A percentile compares a stretch with the other conserved stretches of the same genome.
Conservation (phyloP, 1,140 invertebrate genomes). For the Drosophila tristis region DNA sequence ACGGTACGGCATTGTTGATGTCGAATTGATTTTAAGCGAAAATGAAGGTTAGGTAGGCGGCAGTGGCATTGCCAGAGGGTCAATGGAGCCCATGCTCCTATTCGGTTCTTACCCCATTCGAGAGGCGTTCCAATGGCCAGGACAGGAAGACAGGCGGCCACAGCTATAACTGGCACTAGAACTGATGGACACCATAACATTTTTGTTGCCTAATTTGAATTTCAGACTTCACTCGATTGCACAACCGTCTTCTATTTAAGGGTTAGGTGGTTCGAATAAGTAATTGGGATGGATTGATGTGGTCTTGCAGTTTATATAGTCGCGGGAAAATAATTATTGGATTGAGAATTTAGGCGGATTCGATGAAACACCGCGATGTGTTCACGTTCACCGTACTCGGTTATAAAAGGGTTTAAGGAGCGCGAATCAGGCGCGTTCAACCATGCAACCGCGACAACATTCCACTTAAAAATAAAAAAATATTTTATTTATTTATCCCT, state of each 20-base stretch:
- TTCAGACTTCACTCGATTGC: conserved; percentile 19
- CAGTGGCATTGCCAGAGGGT: conserved; percentile 19
- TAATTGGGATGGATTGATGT: neutral
- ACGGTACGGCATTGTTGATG: conserved; percentile 34
- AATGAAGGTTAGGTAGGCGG: conserved; percentile 34
- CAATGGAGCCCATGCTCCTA: neutral
- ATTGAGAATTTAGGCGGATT: conserved; percentile 2
- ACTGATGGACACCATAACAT: conserved; percentile 24
- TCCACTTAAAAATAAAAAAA: neutral
- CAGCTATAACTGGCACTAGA: conserved; percentile 7
- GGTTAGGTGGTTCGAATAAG: conserved; percentile 26
- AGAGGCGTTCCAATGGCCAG: conserved; percentile 28
- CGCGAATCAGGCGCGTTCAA: conserved; percentile 21
- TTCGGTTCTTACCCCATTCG: conserved; percentile 39
- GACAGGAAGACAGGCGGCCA: conserved; percentile 25
- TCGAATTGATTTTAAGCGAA: conserved; percentile 36
- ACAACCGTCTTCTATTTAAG: conserved; percentile 29
- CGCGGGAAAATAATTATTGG: neutral
- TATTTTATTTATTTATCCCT: neutral
- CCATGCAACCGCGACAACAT: conserved; percentile 16
- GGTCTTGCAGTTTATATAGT: conserved; percentile 2
- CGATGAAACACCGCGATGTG: conserved; percentile 3
- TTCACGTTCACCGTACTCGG: conserved; percentile 6
- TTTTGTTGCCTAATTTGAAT: neutral
- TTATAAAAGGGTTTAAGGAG: conserved; percentile 12